phyloP scores from a whole-genome alignment of 2,888 invertebrate species.

The Sphaerophoria rueppellii region DNA sequence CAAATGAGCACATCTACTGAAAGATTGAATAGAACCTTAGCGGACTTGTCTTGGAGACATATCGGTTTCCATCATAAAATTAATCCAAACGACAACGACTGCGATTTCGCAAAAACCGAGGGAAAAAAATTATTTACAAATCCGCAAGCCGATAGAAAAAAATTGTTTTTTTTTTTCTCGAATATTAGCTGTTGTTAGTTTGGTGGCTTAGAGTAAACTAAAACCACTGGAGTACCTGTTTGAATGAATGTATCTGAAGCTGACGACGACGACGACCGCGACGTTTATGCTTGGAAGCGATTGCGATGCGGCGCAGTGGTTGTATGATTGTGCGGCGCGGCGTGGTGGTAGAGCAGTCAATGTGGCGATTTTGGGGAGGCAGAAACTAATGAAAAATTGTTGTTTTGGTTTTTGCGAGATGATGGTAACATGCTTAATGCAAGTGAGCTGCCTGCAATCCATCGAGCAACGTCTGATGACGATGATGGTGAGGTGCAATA shows the following conservation, averaged over 20 bases:
- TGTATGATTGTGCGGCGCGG: background rate
- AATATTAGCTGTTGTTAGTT: slow-evolving; percentile 62
- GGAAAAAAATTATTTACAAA: slow-evolving; percentile 15
- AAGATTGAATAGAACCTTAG: slow-evolving; percentile 57
- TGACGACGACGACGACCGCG: slow-evolving; percentile 38
- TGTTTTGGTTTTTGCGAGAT: slow-evolving; percentile 56
- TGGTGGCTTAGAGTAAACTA: slow-evolving; percentile 67
- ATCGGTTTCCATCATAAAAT: slow-evolving; percentile 40
- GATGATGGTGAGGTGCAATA: background rate
- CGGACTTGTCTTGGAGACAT: slow-evolving; percentile 42
- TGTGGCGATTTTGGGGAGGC: slow-evolving; percentile 33
- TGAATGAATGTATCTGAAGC: slow-evolving; percentile 59
- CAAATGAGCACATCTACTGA: slow-evolving; percentile 62
- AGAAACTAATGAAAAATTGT: slow-evolving; percentile 51
- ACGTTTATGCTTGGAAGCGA: no score
- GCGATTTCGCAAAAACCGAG: slow-evolving; percentile 57
- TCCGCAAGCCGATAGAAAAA: slow-evolving; percentile 28
- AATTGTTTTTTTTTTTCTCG: slow-evolving; percentile 4
- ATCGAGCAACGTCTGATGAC: no score
- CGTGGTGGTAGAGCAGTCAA: background rate
- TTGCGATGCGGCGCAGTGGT: background rate
- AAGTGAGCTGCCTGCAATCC: slow-evolving; percentile 39
- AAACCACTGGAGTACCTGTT: slow-evolving; percentile 65
- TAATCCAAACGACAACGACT: background rate
- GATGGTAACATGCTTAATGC: slow-evolving; percentile 57